Conservation (phyloP, 1,140 invertebrate genomes). For the Drosophila fuyamai region DNA sequence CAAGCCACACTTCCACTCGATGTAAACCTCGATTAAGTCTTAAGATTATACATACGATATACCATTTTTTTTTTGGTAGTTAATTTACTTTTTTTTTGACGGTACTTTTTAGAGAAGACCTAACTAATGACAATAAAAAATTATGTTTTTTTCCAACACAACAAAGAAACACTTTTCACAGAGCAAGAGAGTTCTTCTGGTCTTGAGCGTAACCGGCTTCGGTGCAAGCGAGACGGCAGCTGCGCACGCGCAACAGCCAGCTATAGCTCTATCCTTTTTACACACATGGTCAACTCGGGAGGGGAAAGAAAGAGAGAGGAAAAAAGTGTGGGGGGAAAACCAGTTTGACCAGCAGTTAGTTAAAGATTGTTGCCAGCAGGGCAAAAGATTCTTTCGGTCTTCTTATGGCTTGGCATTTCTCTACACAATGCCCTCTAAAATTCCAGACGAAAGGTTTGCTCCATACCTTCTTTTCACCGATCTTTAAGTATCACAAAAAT, state of each 20-base stretch:
- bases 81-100: constrained; percentile 14
- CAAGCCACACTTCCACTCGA: constrained; percentile 14
- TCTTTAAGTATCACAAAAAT: not conserved
- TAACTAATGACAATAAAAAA: constrained; percentile 19
- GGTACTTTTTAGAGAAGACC: constrained; percentile 12
- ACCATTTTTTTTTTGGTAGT: constrained; percentile 15
- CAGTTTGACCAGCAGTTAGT: constrained; percentile 60
- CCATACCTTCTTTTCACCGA: not conserved
- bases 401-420: constrained; percentile 40
- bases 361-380: constrained; percentile 45
- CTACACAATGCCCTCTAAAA: constrained; percentile 16
- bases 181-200: constrained; percentile 55
- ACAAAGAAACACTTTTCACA: constrained; percentile 35
- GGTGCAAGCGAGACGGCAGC: constrained; percentile 37
- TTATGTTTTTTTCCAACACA: constrained; percentile 43
- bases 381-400: constrained; percentile 53
- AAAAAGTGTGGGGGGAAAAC: constrained; percentile 16
- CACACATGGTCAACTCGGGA: not conserved
- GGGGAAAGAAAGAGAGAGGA: not conserved
- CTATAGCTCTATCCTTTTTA: constrained; percentile 19
- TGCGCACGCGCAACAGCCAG: constrained; percentile 52
- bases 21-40: constrained; percentile 12
- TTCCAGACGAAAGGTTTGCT: not conserved
- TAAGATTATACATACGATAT: constrained; percentile 5
- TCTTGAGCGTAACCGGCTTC: constrained; percentile 68